These are phyloP conservation scores for Drosophila meridionalis DNA, from an alignment of 2,888 invertebrate species.

Conservation along the genomic window DNA sequence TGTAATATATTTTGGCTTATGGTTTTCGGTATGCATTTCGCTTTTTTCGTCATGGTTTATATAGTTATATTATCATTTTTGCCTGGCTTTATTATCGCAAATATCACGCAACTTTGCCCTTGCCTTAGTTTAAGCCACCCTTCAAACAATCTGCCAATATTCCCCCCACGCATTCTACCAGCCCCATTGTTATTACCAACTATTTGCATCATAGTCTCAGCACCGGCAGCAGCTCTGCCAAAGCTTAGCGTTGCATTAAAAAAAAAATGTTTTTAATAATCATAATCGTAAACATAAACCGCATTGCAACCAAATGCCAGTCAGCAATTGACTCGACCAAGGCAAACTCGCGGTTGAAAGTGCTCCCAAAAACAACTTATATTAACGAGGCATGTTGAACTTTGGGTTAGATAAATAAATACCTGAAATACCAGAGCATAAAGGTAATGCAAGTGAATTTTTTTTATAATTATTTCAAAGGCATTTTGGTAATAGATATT, in stretches of 20 bases:
- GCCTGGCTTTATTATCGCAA: slow-evolving; percentile 28
- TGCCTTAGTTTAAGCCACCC: slow-evolving; percentile 30
- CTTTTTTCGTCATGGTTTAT: slow-evolving; percentile 25
- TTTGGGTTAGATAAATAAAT: slow-evolving; percentile 33
- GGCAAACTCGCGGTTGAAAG: slow-evolving; percentile 39
- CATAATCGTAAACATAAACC: slow-evolving; percentile 43
- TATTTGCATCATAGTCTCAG: slow-evolving; percentile 31
- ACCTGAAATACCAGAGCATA: slow-evolving; percentile 1
- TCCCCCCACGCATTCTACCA: slow-evolving; percentile 1
- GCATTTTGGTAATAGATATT: not conserved
- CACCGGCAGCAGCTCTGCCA: slow-evolving; percentile 23
- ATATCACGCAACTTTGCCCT: slow-evolving; percentile 21
- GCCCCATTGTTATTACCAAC: slow-evolving; percentile 27
- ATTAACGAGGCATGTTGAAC: slow-evolving; percentile 39
- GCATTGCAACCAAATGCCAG: slow-evolving; percentile 54
- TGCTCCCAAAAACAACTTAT: slow-evolving; percentile 32
- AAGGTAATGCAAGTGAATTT: not conserved
- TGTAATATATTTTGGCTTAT: slow-evolving; percentile 17
- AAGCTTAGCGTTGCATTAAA: slow-evolving; percentile 61
- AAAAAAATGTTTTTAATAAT: slow-evolving; percentile 50
- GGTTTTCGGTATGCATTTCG: slow-evolving; percentile 19
- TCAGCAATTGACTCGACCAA: slow-evolving; percentile 33
- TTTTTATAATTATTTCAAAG: not conserved
- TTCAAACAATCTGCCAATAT: not conserved
- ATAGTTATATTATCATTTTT: slow-evolving; percentile 6